phyloP scores from a whole-genome alignment of 2,797 vertebrate genomes.

The Margarornis squamiger region DNA sequence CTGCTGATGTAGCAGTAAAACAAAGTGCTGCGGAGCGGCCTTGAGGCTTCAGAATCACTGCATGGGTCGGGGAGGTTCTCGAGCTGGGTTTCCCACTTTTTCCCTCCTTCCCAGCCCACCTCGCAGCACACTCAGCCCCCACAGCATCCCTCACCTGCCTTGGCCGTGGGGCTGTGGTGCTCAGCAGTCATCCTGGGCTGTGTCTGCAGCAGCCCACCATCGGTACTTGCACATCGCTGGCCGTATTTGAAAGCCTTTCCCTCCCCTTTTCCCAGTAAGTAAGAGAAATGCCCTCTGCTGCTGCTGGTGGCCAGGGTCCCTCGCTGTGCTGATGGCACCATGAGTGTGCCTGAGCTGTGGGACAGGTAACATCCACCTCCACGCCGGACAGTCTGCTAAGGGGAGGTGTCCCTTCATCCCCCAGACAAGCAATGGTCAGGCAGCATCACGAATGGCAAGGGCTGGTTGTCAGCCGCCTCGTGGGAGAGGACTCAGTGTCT shows the following conservation, averaged over 20 bases:
- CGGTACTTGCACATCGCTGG: rapidly evolving
- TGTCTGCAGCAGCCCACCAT: neutral
- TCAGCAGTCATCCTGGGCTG: rapidly evolving
- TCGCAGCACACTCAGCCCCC: neutral
- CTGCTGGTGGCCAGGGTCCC: neutral
- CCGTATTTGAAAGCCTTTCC: neutral
- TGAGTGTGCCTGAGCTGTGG: rapidly evolving
- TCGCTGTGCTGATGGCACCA: rapidly evolving
- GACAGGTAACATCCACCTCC: rapidly evolving
- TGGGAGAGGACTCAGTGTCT: neutral
- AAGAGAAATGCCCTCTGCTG: neutral
- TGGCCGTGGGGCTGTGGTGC: rapidly evolving
- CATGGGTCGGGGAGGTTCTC: neutral
- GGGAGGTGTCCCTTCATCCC: neutral
- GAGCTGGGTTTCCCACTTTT: neutral
- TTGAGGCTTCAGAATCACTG: neutral
- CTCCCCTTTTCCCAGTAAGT: rapidly evolving
- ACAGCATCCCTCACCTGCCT: neutral
- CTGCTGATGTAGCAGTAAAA: constrained; percentile 21
- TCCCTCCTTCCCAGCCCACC: neutral
- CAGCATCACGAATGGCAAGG: rapidly evolving
- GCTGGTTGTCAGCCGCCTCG: neutral
- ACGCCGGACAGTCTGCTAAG: rapidly evolving
- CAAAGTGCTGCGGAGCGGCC: rapidly evolving
- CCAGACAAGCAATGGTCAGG: rapidly evolving